Evolutionary conservation across 2,797 vertebrate genomes (phyloP).

Genomic region (Pogoniulus pusillus): DNA sequence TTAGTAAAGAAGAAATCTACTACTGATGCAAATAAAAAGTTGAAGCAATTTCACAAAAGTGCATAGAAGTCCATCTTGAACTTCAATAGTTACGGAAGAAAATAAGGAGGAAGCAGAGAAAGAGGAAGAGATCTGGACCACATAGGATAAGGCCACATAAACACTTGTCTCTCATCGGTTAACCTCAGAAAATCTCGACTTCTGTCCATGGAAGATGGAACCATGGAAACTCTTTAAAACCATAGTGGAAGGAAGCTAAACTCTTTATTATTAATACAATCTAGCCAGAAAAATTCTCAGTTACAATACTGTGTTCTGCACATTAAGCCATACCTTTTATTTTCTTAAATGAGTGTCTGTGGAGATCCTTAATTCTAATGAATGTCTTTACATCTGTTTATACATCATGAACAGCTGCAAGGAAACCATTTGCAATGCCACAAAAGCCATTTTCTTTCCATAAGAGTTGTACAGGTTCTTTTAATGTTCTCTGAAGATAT

Average conservation of each 20-base stretch:
- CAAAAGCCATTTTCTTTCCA: not conserved
- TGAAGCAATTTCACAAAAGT: not conserved
- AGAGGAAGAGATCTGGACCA: not conserved
- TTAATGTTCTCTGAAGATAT: not conserved
- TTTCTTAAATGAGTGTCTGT: not conserved
- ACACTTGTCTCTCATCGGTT: not conserved
- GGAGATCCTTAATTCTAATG: not conserved
- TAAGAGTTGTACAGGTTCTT: not conserved
- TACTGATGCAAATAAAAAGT: not conserved
- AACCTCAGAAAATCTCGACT: not conserved
- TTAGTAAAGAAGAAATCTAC: not conserved
- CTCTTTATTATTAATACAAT: not conserved
- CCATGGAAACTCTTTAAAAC: not conserved
- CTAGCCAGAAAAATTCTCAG: not conserved
- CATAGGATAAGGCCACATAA: rapidly evolving
- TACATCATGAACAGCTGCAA: not conserved
- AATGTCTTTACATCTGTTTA: not conserved
- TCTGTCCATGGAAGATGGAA: not conserved
- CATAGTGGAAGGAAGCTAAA: not conserved
- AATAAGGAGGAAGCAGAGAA: not conserved
- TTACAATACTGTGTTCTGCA: not conserved
- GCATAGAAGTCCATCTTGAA: not conserved
- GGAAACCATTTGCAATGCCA: not conserved
- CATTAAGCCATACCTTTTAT: not conserved
- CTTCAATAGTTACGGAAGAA: not conserved